Base-by-base conservation (phyloP, 2,797 vertebrate species). In the Danio tinwini region DNA sequence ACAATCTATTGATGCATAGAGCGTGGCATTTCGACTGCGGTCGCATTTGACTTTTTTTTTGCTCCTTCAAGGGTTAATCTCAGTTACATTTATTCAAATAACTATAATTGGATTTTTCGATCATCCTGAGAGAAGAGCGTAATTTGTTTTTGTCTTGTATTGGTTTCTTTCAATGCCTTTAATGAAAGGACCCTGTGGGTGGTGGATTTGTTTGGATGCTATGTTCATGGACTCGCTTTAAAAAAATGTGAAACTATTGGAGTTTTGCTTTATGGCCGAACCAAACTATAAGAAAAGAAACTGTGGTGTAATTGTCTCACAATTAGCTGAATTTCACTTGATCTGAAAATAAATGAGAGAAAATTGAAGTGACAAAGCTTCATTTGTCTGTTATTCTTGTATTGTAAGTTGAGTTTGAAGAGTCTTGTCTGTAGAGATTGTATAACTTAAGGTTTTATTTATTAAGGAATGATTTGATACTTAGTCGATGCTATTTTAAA, bases 1-100 rank as follows among this genome's bases (percentile, higher is more conserved):
- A 0, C 67, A 82, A 78, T 81, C 47, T 56, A 58, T 74, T 59
- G 67, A 85, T 81, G 86, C 80, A 82, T 74, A 11, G 63, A 29
- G 7, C 53, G 12, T 85, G 63, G 58, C 81, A 80, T 85, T 82
- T 87, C 6, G 39, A 21, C 62, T 69, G 64, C 7, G 45, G 16
- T 37, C 1, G 17, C 63, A 50, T 50, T 52, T 78, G 75, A 21
- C 37, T 44, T n/a, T 6, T 64, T 29, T n/a, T n/a, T n/a, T 76
- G 47, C 37, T 64, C 29, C 64, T 78, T 45, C 13, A 50, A 52
- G 53, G 29, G 64, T 78, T 69, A 50, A 61, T 50, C 45, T 71
- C 56, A 78, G 50, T 78, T 44, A 61, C n/a, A 69, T 9, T 61
- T 78, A 61, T 59, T 61, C n/a, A 61, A 78, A 78, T 69, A 58